Conservation (phyloP, 1,140 invertebrate genomes). For the Globodera ellingtonae region DNA sequence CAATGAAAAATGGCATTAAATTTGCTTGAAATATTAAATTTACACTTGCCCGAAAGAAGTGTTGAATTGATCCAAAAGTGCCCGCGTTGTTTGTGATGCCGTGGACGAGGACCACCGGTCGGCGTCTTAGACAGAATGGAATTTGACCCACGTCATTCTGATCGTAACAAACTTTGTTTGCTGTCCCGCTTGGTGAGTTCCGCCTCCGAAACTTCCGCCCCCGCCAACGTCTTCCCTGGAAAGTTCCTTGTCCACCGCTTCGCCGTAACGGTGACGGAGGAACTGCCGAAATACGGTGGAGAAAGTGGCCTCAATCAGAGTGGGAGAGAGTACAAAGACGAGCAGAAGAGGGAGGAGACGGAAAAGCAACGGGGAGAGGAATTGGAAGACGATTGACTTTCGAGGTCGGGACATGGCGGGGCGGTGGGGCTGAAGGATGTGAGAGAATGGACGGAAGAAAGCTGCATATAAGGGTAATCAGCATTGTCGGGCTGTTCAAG, state of each 20-base stretch:
- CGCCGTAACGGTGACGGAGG: slow-evolving; percentile 45
- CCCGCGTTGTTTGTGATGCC: slow-evolving; percentile 46
- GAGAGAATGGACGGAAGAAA: too few species aligned
- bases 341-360: neutral
- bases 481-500: too few species aligned
- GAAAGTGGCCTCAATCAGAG: slow-evolving; percentile 20
- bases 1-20: neutral
- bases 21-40: neutral
- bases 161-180: slow-evolving; percentile 41
- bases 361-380: neutral
- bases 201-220: slow-evolving; percentile 57
- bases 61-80: slow-evolving; percentile 48
- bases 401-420: neutral
- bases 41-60: slow-evolving; percentile 42
- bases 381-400: neutral
- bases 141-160: neutral
- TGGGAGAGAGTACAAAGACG: neutral
- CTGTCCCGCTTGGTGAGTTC: slow-evolving; percentile 40
- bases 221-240: slow-evolving; percentile 46
- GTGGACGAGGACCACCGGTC: slow-evolving; percentile 63
- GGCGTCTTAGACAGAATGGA: slow-evolving; percentile 35
- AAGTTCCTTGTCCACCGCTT: slow-evolving; percentile 41
- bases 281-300: slow-evolving; percentile 39
- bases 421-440: neutral
- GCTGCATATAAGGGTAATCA: too few species aligned